These are phyloP conservation scores for Notodonta ziczac DNA, from an alignment of 2,888 invertebrate species.

Conservation along the genomic window DNA sequence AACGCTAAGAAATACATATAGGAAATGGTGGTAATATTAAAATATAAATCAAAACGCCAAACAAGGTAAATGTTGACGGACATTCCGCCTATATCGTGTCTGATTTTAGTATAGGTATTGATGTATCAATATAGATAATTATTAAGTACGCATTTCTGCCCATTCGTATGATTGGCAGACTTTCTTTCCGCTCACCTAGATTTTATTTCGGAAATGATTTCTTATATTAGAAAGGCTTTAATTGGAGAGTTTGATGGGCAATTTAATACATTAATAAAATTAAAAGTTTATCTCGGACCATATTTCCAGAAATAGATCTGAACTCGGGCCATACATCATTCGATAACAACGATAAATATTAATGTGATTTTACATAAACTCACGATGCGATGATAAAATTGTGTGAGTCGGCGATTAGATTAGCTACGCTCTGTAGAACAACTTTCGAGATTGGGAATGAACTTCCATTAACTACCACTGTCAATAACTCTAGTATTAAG, in stretches of 20 bases:
- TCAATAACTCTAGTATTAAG: too few species aligned
- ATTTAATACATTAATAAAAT: not conserved
- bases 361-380: slow-evolving; percentile 2
- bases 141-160: not conserved
- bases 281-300: not conserved
- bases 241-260: not conserved
- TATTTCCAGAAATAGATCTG: not conserved
- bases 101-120: too few species aligned
- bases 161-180: not conserved
- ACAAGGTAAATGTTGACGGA: too few species aligned
- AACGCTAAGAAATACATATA: too few species aligned
- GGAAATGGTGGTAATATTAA: too few species aligned
- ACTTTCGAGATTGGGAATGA: not conserved
- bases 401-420: slow-evolving; percentile 1
- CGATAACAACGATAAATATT: not conserved
- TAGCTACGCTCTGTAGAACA: not conserved
- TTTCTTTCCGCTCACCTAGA: not conserved
- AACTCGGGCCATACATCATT: not conserved
- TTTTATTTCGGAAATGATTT: not conserved
- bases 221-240: not conserved
- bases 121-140: not conserved
- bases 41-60: too few species aligned
- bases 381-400: slow-evolving; percentile 4
- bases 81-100: too few species aligned
- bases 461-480: too few species aligned